These are phyloP conservation scores for Lamellibrachia luymesi DNA, from an alignment of 1,140 invertebrate genomes.

Conservation along the genomic window DNA sequence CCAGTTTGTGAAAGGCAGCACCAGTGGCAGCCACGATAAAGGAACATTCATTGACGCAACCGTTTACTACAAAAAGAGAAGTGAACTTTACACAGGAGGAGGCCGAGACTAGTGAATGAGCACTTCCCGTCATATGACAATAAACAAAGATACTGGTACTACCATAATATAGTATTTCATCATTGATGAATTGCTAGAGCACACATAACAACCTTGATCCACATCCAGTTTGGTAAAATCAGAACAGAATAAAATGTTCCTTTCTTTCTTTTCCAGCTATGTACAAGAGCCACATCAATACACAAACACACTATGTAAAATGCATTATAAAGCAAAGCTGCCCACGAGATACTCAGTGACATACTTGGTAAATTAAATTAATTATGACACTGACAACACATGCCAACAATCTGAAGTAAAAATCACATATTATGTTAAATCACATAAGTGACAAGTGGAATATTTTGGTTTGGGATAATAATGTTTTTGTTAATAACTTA, in stretches of 20 bases:
- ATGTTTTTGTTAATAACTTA: too few relatives aligned
- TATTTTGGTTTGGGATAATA: too few relatives aligned
- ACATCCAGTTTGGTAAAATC: not conserved
- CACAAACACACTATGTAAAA: not conserved
- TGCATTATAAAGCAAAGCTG: not conserved
- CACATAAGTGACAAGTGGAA: too few relatives aligned
- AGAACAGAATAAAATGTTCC: not conserved
- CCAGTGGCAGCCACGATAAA: not conserved
- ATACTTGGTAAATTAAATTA: too few relatives aligned
- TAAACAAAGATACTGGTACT: not conserved
- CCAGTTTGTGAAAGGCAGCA: not conserved
- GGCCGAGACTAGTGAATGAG: not conserved
- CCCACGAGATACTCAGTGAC: too few relatives aligned
- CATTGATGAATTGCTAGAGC: not conserved
- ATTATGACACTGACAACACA: not conserved
- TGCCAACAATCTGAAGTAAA: not conserved
- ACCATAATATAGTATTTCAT: not conserved
- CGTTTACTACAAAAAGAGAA: not conserved
- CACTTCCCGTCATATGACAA: not conserved
- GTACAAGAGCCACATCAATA: not conserved
- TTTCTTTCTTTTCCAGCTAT: too few relatives aligned
- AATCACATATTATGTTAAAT: not conserved
- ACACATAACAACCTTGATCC: not conserved
- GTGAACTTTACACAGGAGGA: not conserved
- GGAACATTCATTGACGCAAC: not conserved